Base-by-base conservation (phyloP, 2,797 vertebrate species). In the Echeneis naucrates region DNA sequence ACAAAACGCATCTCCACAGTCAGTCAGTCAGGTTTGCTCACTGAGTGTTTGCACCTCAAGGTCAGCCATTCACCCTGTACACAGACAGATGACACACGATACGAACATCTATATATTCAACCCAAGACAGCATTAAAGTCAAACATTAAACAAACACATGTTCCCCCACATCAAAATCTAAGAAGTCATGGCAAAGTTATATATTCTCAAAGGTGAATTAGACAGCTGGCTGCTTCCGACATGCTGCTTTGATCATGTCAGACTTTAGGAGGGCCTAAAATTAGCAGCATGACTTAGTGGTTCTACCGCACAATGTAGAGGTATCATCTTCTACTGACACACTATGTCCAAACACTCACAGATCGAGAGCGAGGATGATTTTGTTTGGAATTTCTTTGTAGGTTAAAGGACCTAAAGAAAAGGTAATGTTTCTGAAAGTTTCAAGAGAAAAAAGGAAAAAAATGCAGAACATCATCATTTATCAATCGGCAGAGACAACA, bases 171-270 rank as follows among this genome's bases (percentile, higher is more conserved):
- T 63, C 44, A 55, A 52, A n/a, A n/a, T n/a, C n/a, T n/a, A 48
- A 17, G 53, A 61, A 64, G 33, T 61, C 56, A n/a, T 16, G 24
- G n/a, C 57, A 68, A 62, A 24, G 59, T 35, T 54, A 38, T 32
- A 50, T 38, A 40, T 30, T 78, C 44, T 60, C 53, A 78, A 54
- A 45, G 47, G 74, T 68, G 30, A 76, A 73, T 58, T 45, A 61
- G 77, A 73, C 79, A 83, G 72, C 62, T 74, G 66, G 65, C 42
- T 40, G 72, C 78, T 77, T 74, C 80, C 57, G 78, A 66, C 60
- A n/a, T 32, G 23, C 7, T 2, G n/a, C 58, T 78, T 78, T 79
- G 57, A 72, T 72, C 55, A 62, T 70, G 65, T 47, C 54, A 68
- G 55, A 67, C 40, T 60, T 71, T 0, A 5, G 11, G 38, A 40